Percentiles rank a stretch among this genome's conserved stretches.
These are phyloP conservation scores for Caranx ignobilis DNA, from an alignment of 2,113 vertebrate genomes.

Conservation along the genomic window DNA sequence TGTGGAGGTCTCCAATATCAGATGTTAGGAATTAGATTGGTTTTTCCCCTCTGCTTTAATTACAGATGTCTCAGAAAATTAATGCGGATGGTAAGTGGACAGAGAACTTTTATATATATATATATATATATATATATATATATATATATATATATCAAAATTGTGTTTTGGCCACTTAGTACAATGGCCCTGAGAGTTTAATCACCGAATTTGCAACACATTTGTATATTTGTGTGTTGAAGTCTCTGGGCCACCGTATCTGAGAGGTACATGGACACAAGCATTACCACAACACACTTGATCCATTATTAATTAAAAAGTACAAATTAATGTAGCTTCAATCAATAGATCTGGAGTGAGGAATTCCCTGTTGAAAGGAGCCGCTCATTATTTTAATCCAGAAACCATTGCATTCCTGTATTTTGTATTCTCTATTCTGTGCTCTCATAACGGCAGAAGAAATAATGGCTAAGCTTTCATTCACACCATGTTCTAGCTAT, in stretches of 20 bases:
- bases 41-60: neutral
- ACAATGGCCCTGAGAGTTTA: too few relatives aligned
- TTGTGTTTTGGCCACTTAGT: neutral
- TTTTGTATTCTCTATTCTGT: neutral
- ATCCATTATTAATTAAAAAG: neutral
- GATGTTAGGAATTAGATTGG: neutral
- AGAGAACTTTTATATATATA: neutral
- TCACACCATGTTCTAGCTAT: slow-evolving; percentile 22
- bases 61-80: neutral
- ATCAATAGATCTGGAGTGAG: neutral
- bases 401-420: neutral
- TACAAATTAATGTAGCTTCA: neutral
- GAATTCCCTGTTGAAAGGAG: neutral
- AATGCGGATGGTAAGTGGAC: neutral
- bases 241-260: too few relatives aligned
- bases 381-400: neutral
- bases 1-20: slow-evolving; percentile 20
- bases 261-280: too few relatives aligned
- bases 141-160: neutral
- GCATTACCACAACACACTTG: too few relatives aligned
- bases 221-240: too few relatives aligned
- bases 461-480: slow-evolving; percentile 21
- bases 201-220: too few relatives aligned
- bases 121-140: neutral
- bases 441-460: slow-evolving; percentile 9